Base-by-base conservation (phyloP, 2,113 vertebrate species). In the Piprites chloris region DNA sequence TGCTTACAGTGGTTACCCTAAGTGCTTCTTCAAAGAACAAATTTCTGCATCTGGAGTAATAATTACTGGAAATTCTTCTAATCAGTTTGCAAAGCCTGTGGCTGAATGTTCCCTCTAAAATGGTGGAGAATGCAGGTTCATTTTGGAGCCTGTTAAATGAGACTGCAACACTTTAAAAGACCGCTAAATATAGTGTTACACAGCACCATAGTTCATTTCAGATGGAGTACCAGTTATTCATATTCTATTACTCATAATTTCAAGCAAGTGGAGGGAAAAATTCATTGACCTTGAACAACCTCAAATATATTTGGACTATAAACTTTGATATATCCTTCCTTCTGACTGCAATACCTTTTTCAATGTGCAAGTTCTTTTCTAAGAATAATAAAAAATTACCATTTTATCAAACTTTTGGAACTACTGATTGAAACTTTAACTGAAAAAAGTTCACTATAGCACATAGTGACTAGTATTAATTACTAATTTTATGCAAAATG, bases 201-300 rank as follows among this genome's bases (percentile, higher is more conserved):
- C 49, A 82, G 72, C 78, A 90, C 49, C 69, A 83, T 89, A 97
- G 94, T 96, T 97, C 94, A 96, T 92, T 97, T 97, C 95, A 91
- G 69, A 28, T 27, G 27, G 41, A 73, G n/a, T 52, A 49, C 73
- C 50, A 77, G 79, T 59, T 85, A 72, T 95, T 96, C 84, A 85
- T 94, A 94, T 94, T 92, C 85, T 58, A 96, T 96, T 81, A 79
- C 87, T 95, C 82, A 76, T 77, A 77, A 95, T 96, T 96, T 78
- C 71, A 96, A 92, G 93, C 72, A 97, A 94, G 76, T 46, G 16
- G 65, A 95, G 83, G 35, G 67, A 53, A 88, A 96, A 96, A 93
- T 87, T 88, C 91, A 94, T 41, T 97, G 97, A 98, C 97, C 98
- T 98, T 98, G 95, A 98, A 95, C 95, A 98, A 87, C 93, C 93